phyloP scores from a whole-genome alignment of 2,797 vertebrate species.

The Hypotaenidia philippensis region DNA sequence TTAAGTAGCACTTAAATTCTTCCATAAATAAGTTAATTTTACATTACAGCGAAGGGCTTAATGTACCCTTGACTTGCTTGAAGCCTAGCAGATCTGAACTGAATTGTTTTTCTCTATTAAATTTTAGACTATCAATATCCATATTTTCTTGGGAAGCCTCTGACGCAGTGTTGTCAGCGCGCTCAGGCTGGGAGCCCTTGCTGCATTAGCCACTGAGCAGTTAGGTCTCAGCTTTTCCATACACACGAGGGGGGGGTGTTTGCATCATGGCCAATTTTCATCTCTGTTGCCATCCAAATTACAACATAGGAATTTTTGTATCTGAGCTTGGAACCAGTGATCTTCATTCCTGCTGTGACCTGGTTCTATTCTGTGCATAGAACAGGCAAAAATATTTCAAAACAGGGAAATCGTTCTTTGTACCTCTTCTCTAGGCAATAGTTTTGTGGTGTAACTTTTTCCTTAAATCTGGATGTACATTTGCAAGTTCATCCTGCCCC shows the following conservation, averaged over 20 bases:
- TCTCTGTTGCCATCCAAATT: not conserved
- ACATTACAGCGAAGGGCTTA: slow-evolving; percentile 50
- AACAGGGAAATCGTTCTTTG: not conserved
- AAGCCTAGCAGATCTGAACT: slow-evolving; percentile 37
- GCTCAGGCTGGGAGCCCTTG: not conserved
- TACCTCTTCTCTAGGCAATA: not conserved
- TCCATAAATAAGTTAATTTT: slow-evolving; percentile 71
- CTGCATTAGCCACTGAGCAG: not conserved
- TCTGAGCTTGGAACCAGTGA: not conserved
- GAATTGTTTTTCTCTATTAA: slow-evolving; percentile 60
- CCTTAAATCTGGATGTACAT: not conserved
- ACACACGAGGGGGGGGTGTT: not conserved
- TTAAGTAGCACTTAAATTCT: slow-evolving; percentile 54
- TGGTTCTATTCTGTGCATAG: not conserved
- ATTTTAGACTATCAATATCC: slow-evolving; percentile 37
- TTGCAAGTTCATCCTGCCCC: not conserved
- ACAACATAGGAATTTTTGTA: not conserved
- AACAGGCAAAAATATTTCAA: not conserved
- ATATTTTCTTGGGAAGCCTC: slow-evolving; percentile 7
- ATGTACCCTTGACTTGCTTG: slow-evolving; percentile 59
- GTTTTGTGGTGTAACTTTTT: not conserved
- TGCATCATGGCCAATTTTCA: not conserved
- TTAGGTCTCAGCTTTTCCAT: not conserved
- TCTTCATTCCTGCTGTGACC: not conserved
- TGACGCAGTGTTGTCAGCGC: not conserved